Base-by-base conservation (phyloP, 2,888 invertebrate genomes). In the Clepsis dumicolana region DNA sequence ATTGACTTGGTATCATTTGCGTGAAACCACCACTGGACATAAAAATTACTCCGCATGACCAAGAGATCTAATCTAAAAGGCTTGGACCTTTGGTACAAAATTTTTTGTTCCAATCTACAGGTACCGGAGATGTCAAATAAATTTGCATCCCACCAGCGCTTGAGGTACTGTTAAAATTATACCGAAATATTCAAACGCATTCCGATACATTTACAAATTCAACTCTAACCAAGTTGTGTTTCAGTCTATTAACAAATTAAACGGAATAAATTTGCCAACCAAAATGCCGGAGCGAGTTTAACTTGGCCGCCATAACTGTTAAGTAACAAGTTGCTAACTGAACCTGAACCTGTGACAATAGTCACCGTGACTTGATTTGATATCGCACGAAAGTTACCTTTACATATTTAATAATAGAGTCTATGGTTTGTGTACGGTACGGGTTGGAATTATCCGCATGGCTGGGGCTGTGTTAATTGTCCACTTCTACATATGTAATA, bases 351-450 rank as follows among this genome's bases (percentile, higher is more conserved):
- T 8, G 35, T 52, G 38, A 32, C 52, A 44, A 53, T 65, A 48
- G 64, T 64, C 57, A 35, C 59, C 52, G 59, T 52, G 59, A 59
- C 52, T 59, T 32, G 50, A 56, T 65, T 65, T 52, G 52, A 24
- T 25, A 52, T 52, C n/a, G 48, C 48, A 48, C 48, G 8, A 12
- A 21, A 18, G 14, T 27, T 27, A 7, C 10, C 29, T 18, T 29
- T 27, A 27, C 52, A 27, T 7, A 10, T 24, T 24, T 59, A 48
- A 24, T 16, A 25, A 21, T 18, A 57, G 48, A 24, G 57, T 48
- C 21, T 48, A 16, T 44, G 1, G 16, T 18, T 7, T 21, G 48
- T 21, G 16, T 57, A 29, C 54, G 25, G 41, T 38, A 52, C 8
- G 44, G 44, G 12, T 16, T 32, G 8, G 25, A 21, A 44, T 60